Base-by-base conservation (phyloP, 2,888 invertebrate genomes). In the Marronus borbonicus region DNA sequence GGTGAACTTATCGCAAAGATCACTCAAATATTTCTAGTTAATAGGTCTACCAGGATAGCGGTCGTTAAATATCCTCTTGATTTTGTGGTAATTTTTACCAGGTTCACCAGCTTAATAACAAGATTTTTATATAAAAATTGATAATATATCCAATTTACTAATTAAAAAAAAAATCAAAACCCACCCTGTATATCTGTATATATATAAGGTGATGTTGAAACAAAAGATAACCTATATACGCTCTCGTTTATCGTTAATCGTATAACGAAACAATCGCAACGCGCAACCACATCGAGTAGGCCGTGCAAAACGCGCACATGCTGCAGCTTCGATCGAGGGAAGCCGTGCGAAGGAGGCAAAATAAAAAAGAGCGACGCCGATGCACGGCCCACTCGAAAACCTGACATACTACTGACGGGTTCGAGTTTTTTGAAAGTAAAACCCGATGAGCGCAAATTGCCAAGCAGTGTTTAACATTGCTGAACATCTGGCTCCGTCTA, bases 371-470 rank as follows among this genome's bases (percentile, higher is more conserved):
- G 17, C 39, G 24, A 24, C 66, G 49, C 66, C 66, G 66, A 58
- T 70, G 55, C 70, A 58, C 58, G 49, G 58, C 36, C 55, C 58
- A 55, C 70, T 70, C 70, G 58, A 65, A 68, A 69, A 60, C 31
- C 60, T 68, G 39, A 68, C 44, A 68, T 31, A 52, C 58, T 77
- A 24, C 58, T 60, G 60, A 60, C 62, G 60, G 66, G 49, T n/a
- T 70, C 52, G 70, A 77, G 77, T 70, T 77, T 68, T 70, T 77
- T 81, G 79, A 81, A 81, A 81, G 81, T 80, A 77, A 81, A 81
- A 81, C 69, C 68, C 79, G 76, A 78, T 81, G 80, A 75, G 20
- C 55, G 62, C 49, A 78, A 78, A 78, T 78, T 78, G 75, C 66
- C 64, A 60, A 78, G 58, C 58, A 68, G 60, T 78, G 78, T 78